phyloP scores from a whole-genome alignment of 2,113 vertebrate genomes.

The Acanthochromis polyacanthus region DNA sequence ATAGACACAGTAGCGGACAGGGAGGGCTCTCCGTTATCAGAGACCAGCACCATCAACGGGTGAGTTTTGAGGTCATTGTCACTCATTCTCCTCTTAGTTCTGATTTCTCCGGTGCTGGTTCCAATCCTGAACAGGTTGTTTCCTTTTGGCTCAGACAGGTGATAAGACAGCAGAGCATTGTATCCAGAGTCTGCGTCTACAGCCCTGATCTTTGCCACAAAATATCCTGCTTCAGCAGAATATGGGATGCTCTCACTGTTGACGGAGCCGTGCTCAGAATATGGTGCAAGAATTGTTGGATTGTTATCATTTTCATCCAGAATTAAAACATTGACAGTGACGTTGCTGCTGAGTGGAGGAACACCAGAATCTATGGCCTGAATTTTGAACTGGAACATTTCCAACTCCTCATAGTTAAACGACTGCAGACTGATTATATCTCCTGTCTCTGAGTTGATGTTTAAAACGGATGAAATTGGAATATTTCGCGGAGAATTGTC shows the following conservation, averaged over 20 bases:
- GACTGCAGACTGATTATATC: slow-evolving; percentile 60
- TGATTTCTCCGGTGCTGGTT: slow-evolving; percentile 75
- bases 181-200: slow-evolving; percentile 76
- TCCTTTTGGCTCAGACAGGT: slow-evolving; percentile 70
- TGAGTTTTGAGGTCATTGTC: slow-evolving; percentile 86
- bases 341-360: slow-evolving; percentile 83
- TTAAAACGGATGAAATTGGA: slow-evolving; percentile 80
- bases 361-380: slow-evolving; percentile 87
- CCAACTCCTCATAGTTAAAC: slow-evolving; percentile 63
- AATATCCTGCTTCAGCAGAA: slow-evolving; percentile 85
- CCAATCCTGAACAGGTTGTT: slow-evolving; percentile 74
- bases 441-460: slow-evolving; percentile 78
- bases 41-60: slow-evolving; percentile 85
- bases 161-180: slow-evolving; percentile 76
- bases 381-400: slow-evolving; percentile 84
- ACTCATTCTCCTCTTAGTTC: slow-evolving; percentile 79
- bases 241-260: slow-evolving; percentile 83
- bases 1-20: slow-evolving; percentile 87
- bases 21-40: slow-evolving; percentile 84
- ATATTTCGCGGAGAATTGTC: slow-evolving; percentile 69
- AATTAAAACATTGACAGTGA: slow-evolving; percentile 56
- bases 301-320: slow-evolving; percentile 86
- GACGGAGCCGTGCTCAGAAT: slow-evolving; percentile 76
- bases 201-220: slow-evolving; percentile 77
- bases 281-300: slow-evolving; percentile 75